phyloP scores from a whole-genome alignment of 2,888 invertebrate species.

The Phaedon cochleariae region DNA sequence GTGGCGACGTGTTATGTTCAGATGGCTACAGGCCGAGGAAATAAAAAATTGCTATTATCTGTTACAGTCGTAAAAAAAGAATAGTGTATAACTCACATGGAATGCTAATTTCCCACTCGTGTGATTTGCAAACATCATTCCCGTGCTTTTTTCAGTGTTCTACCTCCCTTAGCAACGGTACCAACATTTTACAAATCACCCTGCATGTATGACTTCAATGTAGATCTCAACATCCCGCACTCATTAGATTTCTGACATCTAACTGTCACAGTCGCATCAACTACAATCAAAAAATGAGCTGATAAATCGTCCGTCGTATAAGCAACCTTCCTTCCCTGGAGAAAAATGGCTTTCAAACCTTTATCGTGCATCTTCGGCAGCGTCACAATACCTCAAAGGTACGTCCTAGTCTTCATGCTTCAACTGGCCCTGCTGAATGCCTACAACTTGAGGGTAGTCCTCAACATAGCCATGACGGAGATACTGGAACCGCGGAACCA shows the following conservation, averaged over 20 bases:
- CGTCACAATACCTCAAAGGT: conserved; percentile 56
- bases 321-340: neutral
- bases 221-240: too few relatives aligned
- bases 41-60: too few relatives aligned
- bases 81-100: too few relatives aligned
- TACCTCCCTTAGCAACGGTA: too few relatives aligned
- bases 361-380: conserved; percentile 36
- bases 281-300: neutral
- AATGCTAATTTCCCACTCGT: too few relatives aligned
- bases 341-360: conserved; percentile 31
- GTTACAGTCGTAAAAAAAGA: too few relatives aligned
- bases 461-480: conserved; percentile 59
- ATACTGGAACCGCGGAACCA: conserved; percentile 49
- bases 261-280: neutral
- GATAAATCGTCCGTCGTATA: neutral
- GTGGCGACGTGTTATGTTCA: too few relatives aligned
- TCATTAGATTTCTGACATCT: neutral
- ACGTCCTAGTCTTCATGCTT: conserved; percentile 66
- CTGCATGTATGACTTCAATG: too few relatives aligned
- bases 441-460: conserved; percentile 55
- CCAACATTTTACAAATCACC: too few relatives aligned
- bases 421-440: conserved; percentile 57
- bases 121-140: too few relatives aligned
- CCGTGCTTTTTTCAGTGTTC: too few relatives aligned
- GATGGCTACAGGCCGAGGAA: too few relatives aligned